Conservation (phyloP, 2,888 invertebrate genomes). For the Diaphora mendica region DNA sequence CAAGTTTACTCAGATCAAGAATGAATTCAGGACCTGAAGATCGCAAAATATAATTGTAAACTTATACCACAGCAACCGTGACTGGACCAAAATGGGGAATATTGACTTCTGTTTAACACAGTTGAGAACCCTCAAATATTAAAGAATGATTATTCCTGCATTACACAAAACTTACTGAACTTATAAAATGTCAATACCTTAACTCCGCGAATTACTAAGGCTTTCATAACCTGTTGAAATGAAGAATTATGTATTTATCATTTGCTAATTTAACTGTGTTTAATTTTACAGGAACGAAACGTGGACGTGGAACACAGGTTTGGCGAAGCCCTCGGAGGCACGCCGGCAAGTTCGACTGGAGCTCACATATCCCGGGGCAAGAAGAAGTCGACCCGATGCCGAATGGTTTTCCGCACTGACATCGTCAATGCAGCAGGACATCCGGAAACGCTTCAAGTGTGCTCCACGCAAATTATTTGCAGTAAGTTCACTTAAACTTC, state of each 20-base stretch:
- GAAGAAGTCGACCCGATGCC: slow-evolving; percentile 97
- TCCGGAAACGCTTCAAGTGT: slow-evolving; percentile 94
- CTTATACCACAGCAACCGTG: too few relatives aligned
- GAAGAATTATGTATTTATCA: background rate
- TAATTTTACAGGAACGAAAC: slow-evolving; percentile 90
- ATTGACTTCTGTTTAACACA: too few relatives aligned
- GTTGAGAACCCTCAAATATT: too few relatives aligned
- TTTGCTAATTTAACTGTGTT: background rate
- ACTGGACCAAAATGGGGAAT: too few relatives aligned
- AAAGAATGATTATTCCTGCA: too few relatives aligned
- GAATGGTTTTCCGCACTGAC: slow-evolving; percentile 97
- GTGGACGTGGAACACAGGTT: slow-evolving; percentile 95
- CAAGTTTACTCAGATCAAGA: background rate
- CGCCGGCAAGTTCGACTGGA: slow-evolving; percentile 76
- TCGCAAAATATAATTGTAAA: background rate
- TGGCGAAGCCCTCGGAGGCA: slow-evolving; percentile 91
- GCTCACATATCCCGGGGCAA: slow-evolving; percentile 89
- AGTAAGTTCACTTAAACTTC: slow-evolving; percentile 87
- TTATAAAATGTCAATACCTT: too few relatives aligned
- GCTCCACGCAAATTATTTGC: slow-evolving; percentile 96
- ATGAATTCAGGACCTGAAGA: background rate
- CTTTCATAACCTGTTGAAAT: background rate
- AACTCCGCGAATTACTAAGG: background rate
- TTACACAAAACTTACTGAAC: too few relatives aligned
- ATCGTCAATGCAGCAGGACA: slow-evolving; percentile 92